These are phyloP conservation scores for Apodemus agrarius DNA, from an alignment of 2,797 vertebrate genomes.

Conservation along the genomic window DNA sequence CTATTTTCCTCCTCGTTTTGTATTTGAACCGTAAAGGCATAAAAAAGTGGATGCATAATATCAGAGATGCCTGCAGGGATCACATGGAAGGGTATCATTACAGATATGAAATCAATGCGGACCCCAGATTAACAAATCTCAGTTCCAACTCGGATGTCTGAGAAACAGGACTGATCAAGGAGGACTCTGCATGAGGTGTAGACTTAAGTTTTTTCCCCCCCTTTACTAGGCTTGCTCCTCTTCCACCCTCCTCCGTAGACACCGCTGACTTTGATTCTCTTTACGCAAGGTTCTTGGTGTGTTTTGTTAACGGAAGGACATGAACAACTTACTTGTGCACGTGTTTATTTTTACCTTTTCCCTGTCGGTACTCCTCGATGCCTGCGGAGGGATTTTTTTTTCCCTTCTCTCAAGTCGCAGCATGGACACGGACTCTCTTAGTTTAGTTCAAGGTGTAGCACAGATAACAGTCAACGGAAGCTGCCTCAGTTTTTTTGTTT, in stretches of 20 bases:
- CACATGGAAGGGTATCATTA: conserved; percentile 99
- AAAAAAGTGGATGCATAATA: conserved; percentile 99
- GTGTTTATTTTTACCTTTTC: conserved; percentile 58
- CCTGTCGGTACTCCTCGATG: conserved; percentile 63
- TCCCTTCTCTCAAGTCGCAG: conserved; percentile 37
- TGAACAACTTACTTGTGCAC: conserved; percentile 87
- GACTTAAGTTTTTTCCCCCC: conserved; percentile 81
- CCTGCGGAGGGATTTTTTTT: conserved; percentile 49
- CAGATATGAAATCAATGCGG: conserved; percentile 97
- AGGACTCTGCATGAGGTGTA: conserved; percentile 92
- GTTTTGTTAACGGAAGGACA: conserved; percentile 81
- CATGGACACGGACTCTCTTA: conserved; percentile 71
- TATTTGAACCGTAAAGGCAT: conserved; percentile 99
- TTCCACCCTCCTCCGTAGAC: conserved; percentile 69
- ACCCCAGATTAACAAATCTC: conserved; percentile 95
- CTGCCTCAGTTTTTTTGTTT: conserved; percentile 85
- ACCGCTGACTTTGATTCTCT: conserved; percentile 73
- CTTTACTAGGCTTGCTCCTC: conserved; percentile 71
- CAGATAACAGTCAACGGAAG: conserved; percentile 86
- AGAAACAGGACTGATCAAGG: conserved; percentile 58
- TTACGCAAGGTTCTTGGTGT: conserved; percentile 82
- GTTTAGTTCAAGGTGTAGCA: conserved; percentile 68
- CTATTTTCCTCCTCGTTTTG: conserved; percentile 98
- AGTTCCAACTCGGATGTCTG: conserved; percentile 98
- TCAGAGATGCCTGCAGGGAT: conserved; percentile 98